phyloP scores from a whole-genome alignment of 1,140 invertebrate species.

The Maniola jurtina region DNA sequence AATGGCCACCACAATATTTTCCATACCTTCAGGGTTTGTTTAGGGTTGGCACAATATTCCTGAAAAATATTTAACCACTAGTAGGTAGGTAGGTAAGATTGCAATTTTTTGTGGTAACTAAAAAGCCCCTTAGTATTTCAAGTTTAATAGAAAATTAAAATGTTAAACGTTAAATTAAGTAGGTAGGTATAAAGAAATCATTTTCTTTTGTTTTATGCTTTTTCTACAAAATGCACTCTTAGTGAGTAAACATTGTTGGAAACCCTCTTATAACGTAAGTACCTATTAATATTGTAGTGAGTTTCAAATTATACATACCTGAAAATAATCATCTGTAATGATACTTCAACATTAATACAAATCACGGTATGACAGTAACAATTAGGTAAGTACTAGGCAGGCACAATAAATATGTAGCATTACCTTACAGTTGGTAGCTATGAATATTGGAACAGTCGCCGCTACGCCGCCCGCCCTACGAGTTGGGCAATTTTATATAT shows the following conservation, averaged over 20 bases:
- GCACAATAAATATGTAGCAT: background rate
- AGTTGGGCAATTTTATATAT: slow-evolving; percentile 7
- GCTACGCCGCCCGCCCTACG: background rate
- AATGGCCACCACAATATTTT: slow-evolving; percentile 7
- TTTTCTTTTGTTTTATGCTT: no score
- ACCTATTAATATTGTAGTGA: no score
- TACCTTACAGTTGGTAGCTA: background rate
- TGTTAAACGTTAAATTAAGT: no score
- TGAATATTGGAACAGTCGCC: background rate
- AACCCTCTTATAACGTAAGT: background rate
- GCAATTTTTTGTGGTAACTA: no score
- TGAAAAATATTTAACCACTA: no score
- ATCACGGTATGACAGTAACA: slow-evolving; percentile 3
- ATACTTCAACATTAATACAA: background rate
- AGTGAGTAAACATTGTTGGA: no score
- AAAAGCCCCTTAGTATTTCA: no score
- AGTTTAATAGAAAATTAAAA: no score
- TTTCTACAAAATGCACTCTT: no score
- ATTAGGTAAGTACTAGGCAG: background rate
- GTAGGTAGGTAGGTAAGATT: no score
- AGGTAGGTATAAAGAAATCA: no score
- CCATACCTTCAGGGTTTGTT: background rate
- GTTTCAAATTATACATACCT: no score
- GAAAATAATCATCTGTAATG: background rate
- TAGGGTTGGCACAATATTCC: background rate